Conservation (phyloP, 92 coral and sea anemone species). For the Epizoanthus stellaris region DNA sequence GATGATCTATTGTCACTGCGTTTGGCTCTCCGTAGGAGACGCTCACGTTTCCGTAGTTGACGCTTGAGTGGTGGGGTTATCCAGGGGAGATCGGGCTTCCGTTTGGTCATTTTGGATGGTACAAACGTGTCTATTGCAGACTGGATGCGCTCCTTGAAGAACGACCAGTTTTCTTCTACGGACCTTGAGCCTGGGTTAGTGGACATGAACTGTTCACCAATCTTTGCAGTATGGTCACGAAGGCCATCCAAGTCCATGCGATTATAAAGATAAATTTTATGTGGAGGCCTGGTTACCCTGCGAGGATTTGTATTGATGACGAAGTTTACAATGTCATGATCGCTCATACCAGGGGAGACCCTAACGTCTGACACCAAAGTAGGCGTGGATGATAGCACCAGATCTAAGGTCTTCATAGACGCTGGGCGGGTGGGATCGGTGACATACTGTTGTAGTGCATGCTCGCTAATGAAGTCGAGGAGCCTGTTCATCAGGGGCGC, state of each 20-base stretch:
- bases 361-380: background rate
- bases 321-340: slow-evolving; percentile 49
- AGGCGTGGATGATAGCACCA: background rate
- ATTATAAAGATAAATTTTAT: slow-evolving; percentile 49
- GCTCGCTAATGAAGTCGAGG: background rate
- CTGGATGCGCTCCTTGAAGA: background rate
- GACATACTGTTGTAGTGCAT: too few species aligned
- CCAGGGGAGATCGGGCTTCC: slow-evolving; percentile 54
- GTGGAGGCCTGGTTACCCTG: slow-evolving; percentile 38
- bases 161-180: slow-evolving; percentile 20
- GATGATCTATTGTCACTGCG: background rate
- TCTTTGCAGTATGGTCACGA: too few species aligned
- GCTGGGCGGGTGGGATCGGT: too few species aligned
- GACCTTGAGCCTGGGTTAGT: slow-evolving; percentile 25
- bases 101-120: slow-evolving; percentile 12
- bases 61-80: slow-evolving; percentile 33
- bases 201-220: slow-evolving; percentile 21
- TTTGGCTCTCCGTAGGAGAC: slow-evolving; percentile 44
- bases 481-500: too few species aligned
- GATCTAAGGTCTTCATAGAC: too few species aligned
- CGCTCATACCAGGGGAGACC: slow-evolving; percentile 39
- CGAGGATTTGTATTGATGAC: slow-evolving; percentile 48
- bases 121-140: slow-evolving; percentile 13
- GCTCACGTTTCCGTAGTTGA: slow-evolving; percentile 57
- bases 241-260: background rate